Evolutionary conservation across 64 coral and sea anemone species (phyloP), one percentile per base, ranked within the genome.

Genomic region (Acropora yongei): DNA sequence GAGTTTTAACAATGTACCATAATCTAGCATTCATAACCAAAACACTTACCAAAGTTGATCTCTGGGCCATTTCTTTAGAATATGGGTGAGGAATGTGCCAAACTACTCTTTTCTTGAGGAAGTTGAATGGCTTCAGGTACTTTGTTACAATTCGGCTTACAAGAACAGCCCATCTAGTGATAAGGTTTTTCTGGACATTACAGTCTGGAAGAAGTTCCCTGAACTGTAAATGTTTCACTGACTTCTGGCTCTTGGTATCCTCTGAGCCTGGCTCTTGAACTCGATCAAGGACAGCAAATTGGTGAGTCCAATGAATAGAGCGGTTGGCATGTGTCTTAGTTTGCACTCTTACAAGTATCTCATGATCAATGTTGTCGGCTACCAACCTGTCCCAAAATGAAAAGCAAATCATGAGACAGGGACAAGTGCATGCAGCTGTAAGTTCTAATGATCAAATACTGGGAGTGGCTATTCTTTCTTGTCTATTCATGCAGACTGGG

Each of bases 271-370:
- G 72, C 18, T 92, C 90, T 63, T 67, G 44, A 3, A 86, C 90
- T 51, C 80, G 48, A 48, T 92, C 74, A 41, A 46, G 30, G 53
- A 92, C 74, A 1, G 72, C 90, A 86, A 78, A 92, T 67, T 92
- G 90, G 17, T 92, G 90, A 43, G 74, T 92, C 90, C 82, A 92
- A 67, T 92, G 90, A 48, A 92, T 86, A 20, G 90, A 92, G 17
- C 82, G 48, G 80, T 92, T 92, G 0, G 45, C 7, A 53, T 77
- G 81, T 3, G 72, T 48, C 74, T 92, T 85, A 0, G 80, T 92
- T 43, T 93, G 91, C 17, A 93, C 53, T 51, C 82, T 19, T 50
- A 82, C 91, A 42, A 57, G 73, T 6, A 93, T 93, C 11, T 93
- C 83, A 71, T 87, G 76, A 19, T 93, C 91, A 4, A 93, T 93